Base-by-base conservation (phyloP, 1,140 invertebrate genomes). In the Calliphora vicina region DNA sequence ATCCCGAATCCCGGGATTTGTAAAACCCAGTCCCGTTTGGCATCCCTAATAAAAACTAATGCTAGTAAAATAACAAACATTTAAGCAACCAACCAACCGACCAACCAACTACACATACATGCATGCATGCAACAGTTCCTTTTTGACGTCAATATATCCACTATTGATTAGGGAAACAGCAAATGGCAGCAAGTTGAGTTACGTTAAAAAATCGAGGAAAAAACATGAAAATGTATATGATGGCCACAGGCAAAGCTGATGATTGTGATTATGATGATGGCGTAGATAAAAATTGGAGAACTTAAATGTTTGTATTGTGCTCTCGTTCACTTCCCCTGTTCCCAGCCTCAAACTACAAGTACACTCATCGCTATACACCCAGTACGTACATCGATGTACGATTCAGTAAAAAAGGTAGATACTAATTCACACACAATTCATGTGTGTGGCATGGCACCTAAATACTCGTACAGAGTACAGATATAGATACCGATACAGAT, bases 71-170 rank as follows among this genome's bases (percentile, higher is more conserved):
- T 35, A 35, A 35, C 2, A 29, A 35, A 1, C 10, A 35, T 35
- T 8, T 5, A 35, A 35, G 35, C 6, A 35, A 8, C 35, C 35
- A 35, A 50, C 13, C 12, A 13, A 50, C 12, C 12, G 15, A 50
- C 12, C 2, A 50, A 50, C 45, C 13, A 23, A 67, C n/a, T n/a
- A n/a, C n/a, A n/a, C n/a, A n/a, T n/a, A n/a, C n/a, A n/a, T n/a
- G n/a, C 17, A 20, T n/a, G 6, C 61, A 67, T 67, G 61, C 61
- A 67, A 67, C 61, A 67, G 61, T 67, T 67, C 20, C 20, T 67
- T 67, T 23, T 67, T 23, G 61, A 67, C 4, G 61, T 67, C 61
- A 67, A 67, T 67, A 67, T 67, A 67, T 67, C 61, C 61, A 67
- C 61, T 67, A 23, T 67, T 9, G 20, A 67, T 0, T 67, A 67